Base-by-base conservation (phyloP, 2,797 vertebrate species). In the Urocyon cinereoargenteus region DNA sequence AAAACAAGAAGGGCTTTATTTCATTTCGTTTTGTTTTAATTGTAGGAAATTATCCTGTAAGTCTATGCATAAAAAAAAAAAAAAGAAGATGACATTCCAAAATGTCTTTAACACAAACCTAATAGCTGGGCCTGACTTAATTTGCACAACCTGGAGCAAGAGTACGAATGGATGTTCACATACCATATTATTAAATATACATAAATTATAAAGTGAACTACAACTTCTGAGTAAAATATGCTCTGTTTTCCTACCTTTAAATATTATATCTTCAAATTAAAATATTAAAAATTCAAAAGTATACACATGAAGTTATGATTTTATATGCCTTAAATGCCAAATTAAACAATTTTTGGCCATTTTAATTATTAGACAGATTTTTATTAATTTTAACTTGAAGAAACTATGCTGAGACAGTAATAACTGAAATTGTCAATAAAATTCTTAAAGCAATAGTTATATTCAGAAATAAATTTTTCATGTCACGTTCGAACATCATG, bases 391-490 rank as follows among this genome's bases (percentile, higher is more conserved):
- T 11, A 85, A 22, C 16, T 64, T 89, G 12, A 89, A 88, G 6
- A 72, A 94, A 89, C 6, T 34, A 49, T 66, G 26, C 21, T 28
- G 28, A 85, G 19, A n/a, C 9, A 18, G 8, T 49, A 72, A 79
- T 59, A 66, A 89, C 31, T 66, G 22, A 81, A 86, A 75, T 53
- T 61, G 6, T 64, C 26, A 81, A 53, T 77, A 40, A 66, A 72
- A 81, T n/a, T 70, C 45, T 78, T 36, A 95, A 86, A 81, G 15
- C 6, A 66, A 36, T 57, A 45, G 19, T 24, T 57, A 66, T 3
- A 64, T 64, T 93, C 31, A 86, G 26, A 91, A 97, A 66, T 45
- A 24, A 55, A 28, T 83, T 91, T 93, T 91, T 70, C 21, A 34
- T 51, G 51, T 40, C 10, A 51, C 12, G 24, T 84, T 90, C 70